phyloP scores from a whole-genome alignment of 2,113 vertebrate genomes.

The Mormyrus lacerda region DNA sequence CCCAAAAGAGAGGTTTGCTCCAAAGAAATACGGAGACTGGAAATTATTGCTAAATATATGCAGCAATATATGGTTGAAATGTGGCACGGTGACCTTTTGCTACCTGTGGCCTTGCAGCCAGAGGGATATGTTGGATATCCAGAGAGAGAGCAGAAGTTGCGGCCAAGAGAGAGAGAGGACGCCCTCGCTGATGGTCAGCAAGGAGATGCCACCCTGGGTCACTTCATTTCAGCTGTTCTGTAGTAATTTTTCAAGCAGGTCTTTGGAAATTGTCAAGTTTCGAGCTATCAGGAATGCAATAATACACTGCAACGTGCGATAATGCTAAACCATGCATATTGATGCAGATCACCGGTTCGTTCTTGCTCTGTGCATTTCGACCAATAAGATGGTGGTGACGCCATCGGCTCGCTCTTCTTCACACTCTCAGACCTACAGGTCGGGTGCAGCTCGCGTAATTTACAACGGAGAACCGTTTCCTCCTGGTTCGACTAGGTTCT shows the following conservation, averaged over 20 bases:
- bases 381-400: too few relatives aligned
- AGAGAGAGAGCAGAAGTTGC: conserved; percentile 22
- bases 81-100: neutral
- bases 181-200: conserved; percentile 36
- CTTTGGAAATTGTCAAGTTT: too few relatives aligned
- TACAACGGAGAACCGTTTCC: neutral
- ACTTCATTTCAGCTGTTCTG: neutral
- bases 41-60: neutral
- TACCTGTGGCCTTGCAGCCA: neutral
- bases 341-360: neutral
- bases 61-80: neutral
- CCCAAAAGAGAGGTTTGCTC: neutral
- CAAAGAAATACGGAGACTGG: neutral
- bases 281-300: too few relatives aligned
- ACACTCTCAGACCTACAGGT: neutral
- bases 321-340: too few relatives aligned
- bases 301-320: too few relatives aligned
- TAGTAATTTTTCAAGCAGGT: neutral
- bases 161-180: conserved; percentile 40
- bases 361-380: neutral
- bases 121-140: neutral
- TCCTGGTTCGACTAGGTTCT: neutral
- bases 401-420: neutral
- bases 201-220: conserved; percentile 2
- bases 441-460: neutral